These are phyloP conservation scores for Pungitius pungitius DNA, from an alignment of 2,113 vertebrate species.

Conservation along the genomic window DNA sequence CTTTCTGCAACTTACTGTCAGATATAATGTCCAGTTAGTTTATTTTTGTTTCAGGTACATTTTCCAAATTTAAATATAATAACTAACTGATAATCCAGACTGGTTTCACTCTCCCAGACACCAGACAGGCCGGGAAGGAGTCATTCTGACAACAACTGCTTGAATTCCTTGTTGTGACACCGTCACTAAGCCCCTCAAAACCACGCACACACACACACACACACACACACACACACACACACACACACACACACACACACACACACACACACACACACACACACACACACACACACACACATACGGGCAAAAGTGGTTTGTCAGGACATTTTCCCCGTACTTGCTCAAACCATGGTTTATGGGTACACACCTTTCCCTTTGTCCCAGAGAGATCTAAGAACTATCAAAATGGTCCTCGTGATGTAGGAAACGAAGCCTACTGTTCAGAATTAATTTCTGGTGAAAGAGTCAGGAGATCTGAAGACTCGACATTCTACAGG, in stretches of 20 bases:
- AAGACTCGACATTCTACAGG: too few species aligned
- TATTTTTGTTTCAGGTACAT: neutral
- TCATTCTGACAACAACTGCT: conserved; percentile 67
- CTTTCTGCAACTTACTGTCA: neutral
- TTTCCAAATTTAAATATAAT: neutral
- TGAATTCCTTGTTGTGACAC: conserved; percentile 82
- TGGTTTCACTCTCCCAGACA: neutral
- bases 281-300: conserved; percentile 21
- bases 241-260: conserved; percentile 31
- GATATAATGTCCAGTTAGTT: neutral
- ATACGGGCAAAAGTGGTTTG: too few species aligned
- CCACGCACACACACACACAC: conserved; percentile 20
- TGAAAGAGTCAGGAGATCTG: too few species aligned
- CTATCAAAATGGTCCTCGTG: too few species aligned
- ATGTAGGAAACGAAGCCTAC: too few species aligned
- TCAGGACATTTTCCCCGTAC: too few species aligned
- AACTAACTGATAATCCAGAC: neutral
- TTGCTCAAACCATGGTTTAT: too few species aligned
- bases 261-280: conserved; percentile 38
- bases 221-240: conserved; percentile 38
- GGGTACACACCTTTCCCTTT: too few species aligned
- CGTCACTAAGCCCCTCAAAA: conserved; percentile 48
- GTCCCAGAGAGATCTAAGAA: too few species aligned
- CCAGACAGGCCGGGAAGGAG: conserved; percentile 27
- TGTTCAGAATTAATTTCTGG: too few species aligned